Evolutionary conservation across 2,113 vertebrate genomes (phyloP).

Genomic region (Bujurquina vittata): DNA sequence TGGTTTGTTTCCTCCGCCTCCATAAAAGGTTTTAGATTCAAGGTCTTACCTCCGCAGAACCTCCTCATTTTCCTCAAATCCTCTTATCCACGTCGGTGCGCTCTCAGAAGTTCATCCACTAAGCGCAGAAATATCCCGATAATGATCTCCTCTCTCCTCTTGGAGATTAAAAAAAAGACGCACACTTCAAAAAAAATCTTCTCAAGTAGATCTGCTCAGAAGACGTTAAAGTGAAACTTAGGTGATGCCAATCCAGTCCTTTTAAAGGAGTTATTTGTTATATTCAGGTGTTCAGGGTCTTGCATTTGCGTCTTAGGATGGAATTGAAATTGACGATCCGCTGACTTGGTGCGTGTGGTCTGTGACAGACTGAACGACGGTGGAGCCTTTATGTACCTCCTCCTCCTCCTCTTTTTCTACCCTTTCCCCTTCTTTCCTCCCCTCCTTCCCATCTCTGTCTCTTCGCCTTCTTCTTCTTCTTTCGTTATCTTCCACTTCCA

Average conservation of each 20-base stretch:
- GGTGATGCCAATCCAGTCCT: constrained; percentile 34
- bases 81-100: constrained; percentile 38
- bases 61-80: constrained; percentile 60
- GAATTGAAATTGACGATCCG: constrained; percentile 51
- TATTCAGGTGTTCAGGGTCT: background rate
- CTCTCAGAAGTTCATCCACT: constrained; percentile 40
- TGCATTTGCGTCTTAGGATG: background rate
- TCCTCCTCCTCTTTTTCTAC: constrained; percentile 37
- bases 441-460: constrained; percentile 43
- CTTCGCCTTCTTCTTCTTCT: constrained; percentile 23
- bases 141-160: background rate
- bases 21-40: background rate
- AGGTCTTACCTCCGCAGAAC: constrained; percentile 62
- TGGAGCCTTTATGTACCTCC: constrained; percentile 78
- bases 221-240: constrained; percentile 10
- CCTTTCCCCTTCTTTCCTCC: constrained; percentile 38
- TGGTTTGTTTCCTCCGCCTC: background rate
- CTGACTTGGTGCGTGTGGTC: constrained; percentile 72
- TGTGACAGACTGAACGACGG: constrained; percentile 77
- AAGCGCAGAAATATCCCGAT: constrained; percentile 19
- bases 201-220: constrained; percentile 9
- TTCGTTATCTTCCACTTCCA: constrained; percentile 58
- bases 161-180: background rate
- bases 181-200: background rate
- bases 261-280: background rate